Evolutionary conservation across 2,888 invertebrate species (phyloP), one percentile per base, ranked within the genome.

Genomic region (Athalia circularis): DNA sequence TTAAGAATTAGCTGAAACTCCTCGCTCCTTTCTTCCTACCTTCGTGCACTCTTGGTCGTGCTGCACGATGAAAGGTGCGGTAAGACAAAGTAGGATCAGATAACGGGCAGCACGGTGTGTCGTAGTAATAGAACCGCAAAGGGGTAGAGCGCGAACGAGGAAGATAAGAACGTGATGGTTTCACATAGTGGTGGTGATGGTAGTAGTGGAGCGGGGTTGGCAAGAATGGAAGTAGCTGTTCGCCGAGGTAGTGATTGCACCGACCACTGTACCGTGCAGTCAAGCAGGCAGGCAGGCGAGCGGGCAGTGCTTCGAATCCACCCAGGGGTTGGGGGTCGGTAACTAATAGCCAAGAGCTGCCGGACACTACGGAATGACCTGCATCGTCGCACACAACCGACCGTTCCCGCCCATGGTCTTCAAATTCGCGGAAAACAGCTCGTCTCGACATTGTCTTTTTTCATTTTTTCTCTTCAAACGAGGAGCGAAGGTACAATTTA

Each of bases 121-220:
- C 85, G 84, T 84, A 85, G 87, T 86, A 86, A 87, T 87, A 84
- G 86, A 84, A 85, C 83, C 82, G 80, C 81, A 80, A 75, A 62
- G 65, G 77, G 77, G 70, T 72, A 80, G 83, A 84, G 84, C 82
- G 82, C 80, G 84, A 83, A 87, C 85, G 84, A 86, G 87, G 86
- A 47, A 72, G 72, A 72, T 72, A 72, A 72, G 72, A 59, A 52
- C 45, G 47, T 57, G 57, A 72, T 72, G n/a, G 57, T 45, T 7
- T 29, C 29, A 29, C 29, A 29, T 29, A 29, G 29, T 29, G 29
- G 29, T 29, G 29, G 29, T 29, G 29, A 29, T 29, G 29, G 54
- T 11, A 64, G 62, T 62, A 70, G 52, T n/a, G 50, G 52, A 43
- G 54, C 68, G 50, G 52, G 43, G 29, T 54, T 68, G 3, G 54